Base-by-base conservation (phyloP, 2,888 invertebrate species). In the Perdita meconis region DNA sequence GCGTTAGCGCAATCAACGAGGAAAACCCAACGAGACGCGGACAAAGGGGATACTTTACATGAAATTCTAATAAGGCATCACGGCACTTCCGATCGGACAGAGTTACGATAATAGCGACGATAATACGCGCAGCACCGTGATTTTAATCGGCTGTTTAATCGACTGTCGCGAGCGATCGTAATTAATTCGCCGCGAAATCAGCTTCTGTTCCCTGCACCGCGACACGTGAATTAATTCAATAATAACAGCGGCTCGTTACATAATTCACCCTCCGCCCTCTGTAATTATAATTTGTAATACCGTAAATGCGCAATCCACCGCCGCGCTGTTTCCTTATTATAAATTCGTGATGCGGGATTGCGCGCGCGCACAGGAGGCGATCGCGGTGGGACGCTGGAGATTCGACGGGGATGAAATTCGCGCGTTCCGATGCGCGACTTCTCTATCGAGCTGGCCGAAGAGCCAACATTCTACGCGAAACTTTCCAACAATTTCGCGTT, bases 111-210 rank as follows among this genome's bases (percentile, higher is more conserved):
- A 60, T 55, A 24, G 22, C n/a, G 3, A 2, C 12, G 38, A 69
- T 36, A 34, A 61, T 63, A 13, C 13, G 26, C n/a, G 38, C 16
- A 16, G 12, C 36, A 26, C 19, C 50, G 47, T 70, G 56, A 73
- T 73, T 73, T 73, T 63, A 73, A 73, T 73, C 61, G 55, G 70
- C 19, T 73, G 61, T 60, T 73, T 73, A 69, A 73, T 73, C 71
- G 61, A 63, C 55, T 47, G 36, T 63, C 47, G 16, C 47, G n/a
- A n/a, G 40, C 24, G 19, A 59, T n/a, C 66, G 51, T 55, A 68
- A 74, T 69, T 77, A 77, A 74, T 77, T 30, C 68, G 75, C n/a
- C 53, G 13, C 47, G 68, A 30, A 47, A 56, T 59, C 64, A 44
- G 67, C 51, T 53, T 42, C 40, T 44, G 70, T n/a, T 56, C 36